Evolutionary conservation across 64 coral and sea anemone genomes (phyloP), one percentile per base, ranked within the genome.

Genomic region (Astreopora myriophthalma): DNA sequence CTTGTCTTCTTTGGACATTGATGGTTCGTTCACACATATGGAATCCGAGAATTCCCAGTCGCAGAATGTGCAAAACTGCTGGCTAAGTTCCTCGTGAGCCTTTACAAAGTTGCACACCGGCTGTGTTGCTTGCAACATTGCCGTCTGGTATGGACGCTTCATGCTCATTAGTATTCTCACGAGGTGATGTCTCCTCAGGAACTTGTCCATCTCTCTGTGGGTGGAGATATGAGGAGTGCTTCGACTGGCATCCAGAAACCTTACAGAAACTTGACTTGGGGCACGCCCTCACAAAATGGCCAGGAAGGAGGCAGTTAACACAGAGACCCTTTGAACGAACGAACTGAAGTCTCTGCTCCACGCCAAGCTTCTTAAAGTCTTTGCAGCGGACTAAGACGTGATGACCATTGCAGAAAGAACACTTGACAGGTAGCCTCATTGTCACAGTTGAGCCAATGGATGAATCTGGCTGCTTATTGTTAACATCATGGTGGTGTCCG

Each of bases 31-130:
- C 14, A 85, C 90, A n/a, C 73, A 75, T 8, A 26, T 25, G 31
- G 67, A 61, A 24, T 92, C 90, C 22, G 51, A 71, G 64, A 93
- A 87, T 30, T 93, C 75, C 73, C 13, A 64, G 75, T 87, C 42
- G 65, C 91, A 87, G 84, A 72, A 93, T 0, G 19, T 29, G 22
- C 48, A 19, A 58, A 93, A 93, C 46, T 87, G 91, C 26, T 65
- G 22, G 20, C 34, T 58, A 11, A 93, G 74, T 16, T 92, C 12
- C 0, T n/a, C 5, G 30, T 93, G 24, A 40, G 76, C 34, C 20
- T 8, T 9, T 48, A 92, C 74, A 19, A 85, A 13, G 79, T 92
- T 92, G 31, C 31, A 84, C 34, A 49, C 33, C 31, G 84, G 57
- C 68, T 29, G 32, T n/a, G 0, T 19, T 55, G 10, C 51, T 16